phyloP scores from a whole-genome alignment of 2,888 invertebrate species.

The Machimus atricapillus region DNA sequence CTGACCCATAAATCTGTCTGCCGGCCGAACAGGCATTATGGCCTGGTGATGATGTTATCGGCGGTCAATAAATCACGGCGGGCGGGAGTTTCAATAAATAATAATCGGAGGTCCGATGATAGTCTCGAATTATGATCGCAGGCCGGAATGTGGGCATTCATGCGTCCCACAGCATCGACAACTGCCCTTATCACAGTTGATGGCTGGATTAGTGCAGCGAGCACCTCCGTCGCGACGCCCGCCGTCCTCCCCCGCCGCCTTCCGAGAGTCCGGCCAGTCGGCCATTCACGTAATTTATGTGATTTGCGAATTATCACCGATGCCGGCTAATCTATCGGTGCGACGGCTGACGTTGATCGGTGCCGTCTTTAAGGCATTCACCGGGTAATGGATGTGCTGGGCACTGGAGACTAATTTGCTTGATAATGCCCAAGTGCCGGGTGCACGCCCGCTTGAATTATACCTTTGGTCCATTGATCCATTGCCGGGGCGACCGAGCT shows the following conservation, averaged over 20 bases:
- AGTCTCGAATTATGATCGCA: conserved; percentile 12
- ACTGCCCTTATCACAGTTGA: conserved; percentile 3
- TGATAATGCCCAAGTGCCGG: neutral
- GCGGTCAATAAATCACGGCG: conserved; percentile 22
- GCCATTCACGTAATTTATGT: neutral
- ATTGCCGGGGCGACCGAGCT: neutral
- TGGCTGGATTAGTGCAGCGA: conserved; percentile 8
- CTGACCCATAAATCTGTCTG: conserved; percentile 17
- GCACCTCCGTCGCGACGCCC: neutral
- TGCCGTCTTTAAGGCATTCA: neutral
- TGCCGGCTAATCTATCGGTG: neutral
- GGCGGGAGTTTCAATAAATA: conserved; percentile 24
- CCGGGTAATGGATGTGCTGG: neutral
- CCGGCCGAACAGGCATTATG: conserved; percentile 8
- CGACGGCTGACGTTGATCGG: neutral
- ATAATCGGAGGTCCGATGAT: conserved; percentile 21
- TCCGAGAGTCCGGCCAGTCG: neutral
- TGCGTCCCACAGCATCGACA: neutral
- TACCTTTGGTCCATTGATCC: neutral
- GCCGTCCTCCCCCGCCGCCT: too few species aligned
- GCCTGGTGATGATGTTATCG: conserved; percentile 32
- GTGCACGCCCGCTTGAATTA: neutral
- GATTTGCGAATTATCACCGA: neutral
- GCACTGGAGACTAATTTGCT: neutral
- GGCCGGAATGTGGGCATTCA: neutral